phyloP scores from a whole-genome alignment of 2,888 invertebrate genomes.

The Isoperla grammatica region DNA sequence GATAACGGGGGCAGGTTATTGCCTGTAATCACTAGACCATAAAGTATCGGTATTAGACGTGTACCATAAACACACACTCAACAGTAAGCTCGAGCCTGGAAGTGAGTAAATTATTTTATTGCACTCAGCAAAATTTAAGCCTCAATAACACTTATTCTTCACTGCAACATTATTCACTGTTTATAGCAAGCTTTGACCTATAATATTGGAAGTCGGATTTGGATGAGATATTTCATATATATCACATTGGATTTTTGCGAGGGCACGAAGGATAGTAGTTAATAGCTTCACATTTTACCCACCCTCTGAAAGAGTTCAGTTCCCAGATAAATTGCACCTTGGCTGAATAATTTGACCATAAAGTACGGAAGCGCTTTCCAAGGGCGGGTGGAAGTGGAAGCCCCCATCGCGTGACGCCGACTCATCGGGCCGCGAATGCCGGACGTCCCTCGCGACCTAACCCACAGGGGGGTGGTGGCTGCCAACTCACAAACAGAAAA shows the following conservation, averaged over 20 bases:
- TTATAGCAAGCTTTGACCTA: too few species aligned
- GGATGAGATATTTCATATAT: too few species aligned
- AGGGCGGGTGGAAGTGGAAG: background rate
- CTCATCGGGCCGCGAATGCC: background rate
- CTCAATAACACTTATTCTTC: too few species aligned
- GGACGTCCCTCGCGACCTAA: background rate
- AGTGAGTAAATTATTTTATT: too few species aligned
- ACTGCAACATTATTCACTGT: too few species aligned
- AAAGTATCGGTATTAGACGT: background rate
- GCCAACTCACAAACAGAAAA: too few species aligned
- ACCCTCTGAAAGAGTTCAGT: background rate
- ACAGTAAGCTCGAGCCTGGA: too few species aligned
- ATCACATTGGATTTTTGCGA: too few species aligned
- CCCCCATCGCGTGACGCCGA: background rate
- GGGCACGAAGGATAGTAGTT: background rate
- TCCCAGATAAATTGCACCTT: background rate
- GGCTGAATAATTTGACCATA: conserved; percentile 4
- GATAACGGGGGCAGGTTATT: background rate
- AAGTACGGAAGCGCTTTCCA: conserved; percentile 1
- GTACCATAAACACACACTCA: too few species aligned
- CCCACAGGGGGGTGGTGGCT: too few species aligned
- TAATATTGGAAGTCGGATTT: too few species aligned
- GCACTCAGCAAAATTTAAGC: too few species aligned
- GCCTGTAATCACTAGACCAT: conserved; percentile 10
- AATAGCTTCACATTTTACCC: conserved; percentile 3